Base-by-base conservation (phyloP, 2,888 invertebrate genomes). In the Dinocampus coccinellae region DNA sequence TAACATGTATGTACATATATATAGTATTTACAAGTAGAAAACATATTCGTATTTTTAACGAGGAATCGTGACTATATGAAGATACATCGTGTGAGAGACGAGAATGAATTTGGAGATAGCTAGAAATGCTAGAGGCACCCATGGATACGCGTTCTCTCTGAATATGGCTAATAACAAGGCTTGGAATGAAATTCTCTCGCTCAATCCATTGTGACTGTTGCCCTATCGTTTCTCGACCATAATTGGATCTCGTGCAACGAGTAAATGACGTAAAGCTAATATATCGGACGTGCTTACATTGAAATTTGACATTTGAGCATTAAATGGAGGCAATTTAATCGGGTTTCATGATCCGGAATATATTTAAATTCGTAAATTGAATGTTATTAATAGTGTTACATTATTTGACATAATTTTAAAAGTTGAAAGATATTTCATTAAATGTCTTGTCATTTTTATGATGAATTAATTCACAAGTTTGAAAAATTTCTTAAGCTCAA, bases 201-300 rank as follows among this genome's bases (percentile, higher is more conserved):
- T 63, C 62, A 42, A 58, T 42, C 42, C 11, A 63, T 60, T 75
- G 79, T 78, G 82, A 84, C 82, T 84, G 83, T 85, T 86, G 84
- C 82, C 82, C 80, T 82, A 78, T 83, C 82, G 80, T 75, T 78
- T 78, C 79, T 78, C 71, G 62, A 75, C 81, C 82, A 82, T 86
- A 85, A 85, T 85, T 84, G 85, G 84, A 83, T 81, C 80, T 78
- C 80, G 81, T 81, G 81, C 34, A 20, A 84, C 79, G 82, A 84
- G 80, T 80, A 80, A 83, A 84, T 83, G 81, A 79, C 80, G 81
- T 78, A 81, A 77, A 81, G 42, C 60, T 78, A 74, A 80, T 81
- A 82, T 84, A 78, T 78, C 80, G 79, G 84, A 85, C 86, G 85
- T 86, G 85, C 84, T 82, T 82, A 79, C 79, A 84, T 84, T 85